A percentile compares a stretch with the other conserved stretches of the same genome.
Evolutionary conservation across 2,797 vertebrate species (phyloP).

Genomic region (Lindbergichthys nudifrons): DNA sequence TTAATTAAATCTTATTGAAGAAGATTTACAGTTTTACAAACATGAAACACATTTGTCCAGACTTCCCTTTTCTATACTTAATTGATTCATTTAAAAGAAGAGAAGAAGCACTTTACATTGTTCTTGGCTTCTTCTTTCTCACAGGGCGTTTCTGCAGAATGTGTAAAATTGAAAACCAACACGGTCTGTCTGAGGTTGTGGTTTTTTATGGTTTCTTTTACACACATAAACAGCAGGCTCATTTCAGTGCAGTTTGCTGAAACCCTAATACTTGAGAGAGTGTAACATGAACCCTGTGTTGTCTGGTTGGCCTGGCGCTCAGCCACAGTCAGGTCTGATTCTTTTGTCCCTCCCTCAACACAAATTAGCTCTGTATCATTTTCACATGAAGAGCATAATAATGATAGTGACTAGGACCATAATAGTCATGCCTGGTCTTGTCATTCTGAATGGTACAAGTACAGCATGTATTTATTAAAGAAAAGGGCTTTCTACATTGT

Average conservation of each 20-base stretch:
- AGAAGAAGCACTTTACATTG: background rate
- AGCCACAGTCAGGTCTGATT: constrained; percentile 19
- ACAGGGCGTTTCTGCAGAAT: background rate
- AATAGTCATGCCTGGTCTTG: background rate
- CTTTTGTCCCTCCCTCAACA: constrained; percentile 32
- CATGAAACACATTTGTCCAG: background rate
- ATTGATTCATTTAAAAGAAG: background rate
- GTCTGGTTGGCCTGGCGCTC: constrained; percentile 32
- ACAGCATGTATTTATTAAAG: background rate
- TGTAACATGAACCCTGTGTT: constrained; percentile 56
- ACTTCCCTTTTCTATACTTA: background rate
- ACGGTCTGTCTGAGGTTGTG: constrained; percentile 9
- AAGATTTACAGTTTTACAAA: background rate
- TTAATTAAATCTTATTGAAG: background rate
- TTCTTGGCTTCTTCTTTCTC: background rate
- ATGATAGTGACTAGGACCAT: background rate
- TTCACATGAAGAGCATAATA: constrained; percentile 11
- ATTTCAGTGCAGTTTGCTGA: constrained; percentile 20
- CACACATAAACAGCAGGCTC: constrained; percentile 22
- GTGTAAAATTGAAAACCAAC: constrained; percentile 16
- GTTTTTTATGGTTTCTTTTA: constrained; percentile 31
- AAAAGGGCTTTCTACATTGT: background rate
- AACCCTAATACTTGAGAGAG: constrained; percentile 36
- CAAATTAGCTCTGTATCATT: constrained; percentile 12
- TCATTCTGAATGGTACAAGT: background rate